Evolutionary conservation across 2,113 vertebrate species (phyloP), one percentile per base, ranked within the genome.

Genomic region (Notarius quadriscutis): DNA sequence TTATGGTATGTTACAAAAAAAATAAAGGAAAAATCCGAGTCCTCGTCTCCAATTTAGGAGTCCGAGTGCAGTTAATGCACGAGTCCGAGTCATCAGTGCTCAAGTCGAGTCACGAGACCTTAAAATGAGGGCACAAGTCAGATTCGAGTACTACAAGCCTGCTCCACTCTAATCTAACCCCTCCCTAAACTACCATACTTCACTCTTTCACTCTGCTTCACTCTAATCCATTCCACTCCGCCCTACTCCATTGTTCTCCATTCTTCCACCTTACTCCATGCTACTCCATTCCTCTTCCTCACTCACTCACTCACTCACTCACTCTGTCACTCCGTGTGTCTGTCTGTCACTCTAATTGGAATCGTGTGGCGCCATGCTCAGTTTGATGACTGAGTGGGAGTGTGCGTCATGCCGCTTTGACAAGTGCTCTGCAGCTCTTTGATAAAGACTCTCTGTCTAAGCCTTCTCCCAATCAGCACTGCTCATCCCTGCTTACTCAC

Each of bases 391-490:
- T 30, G 34, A 63, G 84, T 62, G 79, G 83, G 83, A 55, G 81
- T 18, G 86, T 83, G 83, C 14, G 63, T 84, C 62, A 65, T 83
- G 84, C 85, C 72, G 72, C 57, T 87, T 80, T 51, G 81, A 90
- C 79, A 83, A 82, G 87, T 88, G 88, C 85, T 86, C 77, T 86
- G 81, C 84, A 77, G 88, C 83, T 81, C 84, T 90, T 88, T 88
- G 88, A 89, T 87, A 87, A 88, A 84, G 88, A 81, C 84, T 85
- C 63, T 87, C 69, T 57, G 72, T 88, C 72, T 72, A 58, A 87
- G 67, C 86, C 58, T 85, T 81, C 72, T 84, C 67, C 80, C 83
- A 81, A 86, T 85, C 84, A 71, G 57, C 87, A 30, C 25, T 25
- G 72, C 81, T 72, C 89, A 86, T 86, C 74, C 84, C 69, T 85